Evolutionary conservation across 2,113 vertebrate species (phyloP).

Genomic region (Electrona antarctica): DNA sequence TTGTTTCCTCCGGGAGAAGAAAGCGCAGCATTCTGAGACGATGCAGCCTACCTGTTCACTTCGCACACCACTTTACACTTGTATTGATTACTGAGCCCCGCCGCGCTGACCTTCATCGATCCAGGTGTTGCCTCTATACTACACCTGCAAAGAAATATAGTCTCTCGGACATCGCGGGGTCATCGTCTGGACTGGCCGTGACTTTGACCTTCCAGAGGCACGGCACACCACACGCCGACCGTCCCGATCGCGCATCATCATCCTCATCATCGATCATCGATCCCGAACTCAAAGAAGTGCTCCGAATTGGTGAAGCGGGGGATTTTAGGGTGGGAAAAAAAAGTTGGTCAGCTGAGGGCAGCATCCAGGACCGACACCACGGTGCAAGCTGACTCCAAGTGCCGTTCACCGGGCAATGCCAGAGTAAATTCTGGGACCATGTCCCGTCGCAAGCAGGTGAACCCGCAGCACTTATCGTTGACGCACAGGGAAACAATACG

Average conservation of each 20-base stretch:
- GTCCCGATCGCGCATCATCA: not conserved
- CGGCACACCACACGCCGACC: not conserved
- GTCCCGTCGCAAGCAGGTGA: slow-evolving; percentile 99
- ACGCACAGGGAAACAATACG: slow-evolving; percentile 93
- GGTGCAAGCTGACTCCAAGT: slow-evolving; percentile 84
- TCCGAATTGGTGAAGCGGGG: not conserved
- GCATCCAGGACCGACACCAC: slow-evolving; percentile 74
- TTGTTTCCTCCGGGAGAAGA: slow-evolving; percentile 11
- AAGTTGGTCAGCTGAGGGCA: slow-evolving; percentile 58
- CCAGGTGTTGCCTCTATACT: slow-evolving; percentile 59
- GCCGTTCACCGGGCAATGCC: slow-evolving; percentile 97
- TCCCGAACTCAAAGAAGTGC: not conserved
- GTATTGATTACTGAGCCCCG: slow-evolving; percentile 21
- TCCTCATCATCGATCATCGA: not conserved
- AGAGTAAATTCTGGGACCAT: slow-evolving; percentile 99
- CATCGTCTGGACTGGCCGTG: not conserved
- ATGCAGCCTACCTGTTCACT: slow-evolving; percentile 17
- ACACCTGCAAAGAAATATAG: slow-evolving; percentile 7
- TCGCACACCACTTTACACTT: not conserved
- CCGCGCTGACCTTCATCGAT: slow-evolving; percentile 40
- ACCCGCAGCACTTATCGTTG: slow-evolving; percentile 97
- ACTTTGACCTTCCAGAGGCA: not conserved
- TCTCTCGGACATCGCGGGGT: slow-evolving; percentile 40
- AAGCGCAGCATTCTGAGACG: not conserved
- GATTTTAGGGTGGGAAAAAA: slow-evolving; percentile 40